A percentile compares a stretch with the other conserved stretches of the same genome.
phyloP scores from a whole-genome alignment of 2,888 invertebrate species.

The Biston stratarius region DNA sequence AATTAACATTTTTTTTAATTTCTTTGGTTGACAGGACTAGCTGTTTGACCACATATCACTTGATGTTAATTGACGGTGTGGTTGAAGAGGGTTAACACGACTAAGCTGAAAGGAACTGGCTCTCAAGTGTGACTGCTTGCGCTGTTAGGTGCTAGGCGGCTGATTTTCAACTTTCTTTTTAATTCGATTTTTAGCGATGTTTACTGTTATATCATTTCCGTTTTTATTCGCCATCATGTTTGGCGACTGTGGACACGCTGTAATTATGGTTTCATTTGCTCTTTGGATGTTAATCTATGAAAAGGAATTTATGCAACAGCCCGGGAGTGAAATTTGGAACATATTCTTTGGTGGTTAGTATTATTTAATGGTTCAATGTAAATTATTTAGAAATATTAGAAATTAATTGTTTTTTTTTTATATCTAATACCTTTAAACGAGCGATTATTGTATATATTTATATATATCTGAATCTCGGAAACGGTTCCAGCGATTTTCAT shows the following conservation, averaged over 20 bases:
- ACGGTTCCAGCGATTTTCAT: no score
- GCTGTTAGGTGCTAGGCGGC: not conserved
- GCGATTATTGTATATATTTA: no score
- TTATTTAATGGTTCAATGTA: not conserved
- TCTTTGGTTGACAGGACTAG: no score
- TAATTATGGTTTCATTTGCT: constrained; percentile 91
- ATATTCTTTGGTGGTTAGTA: constrained; percentile 93
- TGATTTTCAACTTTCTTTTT: not conserved
- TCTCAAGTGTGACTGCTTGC: not conserved
- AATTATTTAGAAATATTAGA: not conserved
- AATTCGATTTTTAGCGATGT: constrained; percentile 87
- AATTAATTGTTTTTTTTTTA: no score
- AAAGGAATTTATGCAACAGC: constrained; percentile 87
- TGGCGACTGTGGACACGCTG: constrained; percentile 96
- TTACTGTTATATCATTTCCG: constrained; percentile 95
- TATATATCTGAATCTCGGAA: no score
- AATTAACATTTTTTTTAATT: no score
- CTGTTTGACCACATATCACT: no score
- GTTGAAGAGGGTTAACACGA: no score
- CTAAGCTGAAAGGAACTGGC: no score
- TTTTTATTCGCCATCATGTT: constrained; percentile 98
- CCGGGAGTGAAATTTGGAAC: constrained; percentile 95
- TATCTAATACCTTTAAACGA: no score
- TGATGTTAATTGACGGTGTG: no score
- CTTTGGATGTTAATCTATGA: constrained; percentile 92